phyloP scores from a whole-genome alignment of 2,888 invertebrate genomes.

The Xylota segnis region DNA sequence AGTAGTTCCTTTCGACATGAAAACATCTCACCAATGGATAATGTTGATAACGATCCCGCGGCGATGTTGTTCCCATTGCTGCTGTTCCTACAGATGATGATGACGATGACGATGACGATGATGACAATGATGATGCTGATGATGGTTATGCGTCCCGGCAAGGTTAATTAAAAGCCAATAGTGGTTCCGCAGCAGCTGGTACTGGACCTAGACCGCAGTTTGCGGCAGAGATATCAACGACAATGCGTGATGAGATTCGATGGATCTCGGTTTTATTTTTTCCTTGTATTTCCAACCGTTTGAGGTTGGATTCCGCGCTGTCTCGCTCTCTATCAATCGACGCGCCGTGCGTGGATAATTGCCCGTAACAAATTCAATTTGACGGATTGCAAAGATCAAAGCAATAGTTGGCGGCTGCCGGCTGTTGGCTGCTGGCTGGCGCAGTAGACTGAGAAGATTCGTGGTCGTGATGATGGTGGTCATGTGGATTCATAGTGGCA shows the following conservation, averaged over 20 bases:
- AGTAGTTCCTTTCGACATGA: conserved; percentile 43
- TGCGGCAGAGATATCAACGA: conserved; percentile 45
- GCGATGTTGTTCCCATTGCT: conserved; percentile 13
- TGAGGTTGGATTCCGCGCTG: conserved; percentile 35
- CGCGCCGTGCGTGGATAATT: conserved; percentile 73
- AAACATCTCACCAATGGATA: conserved; percentile 63
- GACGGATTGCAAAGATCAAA: conserved; percentile 75
- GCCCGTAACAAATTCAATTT: conserved; percentile 74
- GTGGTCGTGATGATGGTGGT: neutral
- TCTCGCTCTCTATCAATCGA: conserved; percentile 62
- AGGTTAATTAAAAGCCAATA: conserved; percentile 75
- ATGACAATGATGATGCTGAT: conserved; percentile 31
- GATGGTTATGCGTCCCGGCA: conserved; percentile 71
- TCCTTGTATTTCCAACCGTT: neutral
- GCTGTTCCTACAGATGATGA: conserved; percentile 22
- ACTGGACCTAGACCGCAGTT: conserved; percentile 37
- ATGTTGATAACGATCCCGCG: conserved; percentile 56
- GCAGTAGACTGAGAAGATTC: conserved; percentile 12
- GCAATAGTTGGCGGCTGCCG: conserved; percentile 51
- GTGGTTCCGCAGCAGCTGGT: conserved; percentile 49
- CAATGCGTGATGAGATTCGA: conserved; percentile 65
- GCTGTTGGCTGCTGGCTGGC: conserved; percentile 36
- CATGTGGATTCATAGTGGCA: conserved; percentile 42
- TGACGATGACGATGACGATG: conserved; percentile 26
- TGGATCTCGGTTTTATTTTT: conserved; percentile 21